Conservation (phyloP, 2,888 invertebrate genomes). For the Xylocampa areola region DNA sequence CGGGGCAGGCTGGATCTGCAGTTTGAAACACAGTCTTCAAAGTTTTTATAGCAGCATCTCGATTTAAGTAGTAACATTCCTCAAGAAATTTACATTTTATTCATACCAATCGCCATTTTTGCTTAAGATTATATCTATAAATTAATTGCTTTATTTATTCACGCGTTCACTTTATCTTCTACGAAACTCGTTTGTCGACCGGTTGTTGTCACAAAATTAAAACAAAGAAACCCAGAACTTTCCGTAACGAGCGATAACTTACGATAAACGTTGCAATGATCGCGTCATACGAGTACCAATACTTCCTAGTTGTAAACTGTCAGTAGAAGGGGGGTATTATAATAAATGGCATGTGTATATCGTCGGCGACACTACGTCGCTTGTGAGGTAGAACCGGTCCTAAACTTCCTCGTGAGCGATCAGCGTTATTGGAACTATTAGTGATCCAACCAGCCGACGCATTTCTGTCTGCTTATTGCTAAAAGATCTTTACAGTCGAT, state of each 20-base stretch:
- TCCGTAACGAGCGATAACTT: slow-evolving; percentile 63
- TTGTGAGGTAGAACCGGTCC: slow-evolving; percentile 76
- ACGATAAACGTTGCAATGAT: slow-evolving; percentile 66
- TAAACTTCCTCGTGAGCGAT: slow-evolving; percentile 80
- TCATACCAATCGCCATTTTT: slow-evolving; percentile 22
- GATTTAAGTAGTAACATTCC: slow-evolving; percentile 27
- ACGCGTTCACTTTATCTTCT: slow-evolving; percentile 44
- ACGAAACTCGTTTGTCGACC: slow-evolving; percentile 47
- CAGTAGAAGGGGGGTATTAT: slow-evolving; percentile 76
- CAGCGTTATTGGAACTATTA: slow-evolving; percentile 80
- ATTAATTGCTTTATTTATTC: slow-evolving; percentile 54
- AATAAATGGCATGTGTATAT: slow-evolving; percentile 80
- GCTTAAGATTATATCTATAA: slow-evolving; percentile 32
- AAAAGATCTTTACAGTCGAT: slow-evolving; percentile 49
- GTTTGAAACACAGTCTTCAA: slow-evolving; percentile 52
- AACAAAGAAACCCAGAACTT: slow-evolving; percentile 62
- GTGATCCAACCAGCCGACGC: slow-evolving; percentile 61
- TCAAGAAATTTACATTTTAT: slow-evolving; percentile 36
- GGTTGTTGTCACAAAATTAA: slow-evolving; percentile 49
- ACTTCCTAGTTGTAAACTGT: slow-evolving; percentile 77
- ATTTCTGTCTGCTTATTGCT: slow-evolving; percentile 51
- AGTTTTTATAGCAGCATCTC: slow-evolving; percentile 33
- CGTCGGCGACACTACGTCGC: slow-evolving; percentile 74
- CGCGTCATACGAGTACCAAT: slow-evolving; percentile 70
- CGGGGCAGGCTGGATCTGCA: slow-evolving; percentile 46